Conservation (phyloP, 2,797 vertebrate species). For the Selene dorsalis region DNA sequence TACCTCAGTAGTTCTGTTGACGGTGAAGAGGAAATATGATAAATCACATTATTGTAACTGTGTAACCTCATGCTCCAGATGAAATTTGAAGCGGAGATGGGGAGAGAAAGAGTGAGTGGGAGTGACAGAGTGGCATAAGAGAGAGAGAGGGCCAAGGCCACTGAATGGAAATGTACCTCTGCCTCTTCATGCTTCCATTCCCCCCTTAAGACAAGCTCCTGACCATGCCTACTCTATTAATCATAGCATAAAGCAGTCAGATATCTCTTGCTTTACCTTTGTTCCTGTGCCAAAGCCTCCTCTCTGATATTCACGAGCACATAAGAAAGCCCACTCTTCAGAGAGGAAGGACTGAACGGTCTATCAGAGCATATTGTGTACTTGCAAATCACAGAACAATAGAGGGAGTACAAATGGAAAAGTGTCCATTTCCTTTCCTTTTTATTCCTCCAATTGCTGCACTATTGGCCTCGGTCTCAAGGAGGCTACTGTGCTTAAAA, state of each 20-base stretch:
- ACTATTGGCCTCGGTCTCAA: conserved; percentile 24
- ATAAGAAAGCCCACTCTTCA: conserved; percentile 38
- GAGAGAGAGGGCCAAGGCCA: conserved; percentile 45
- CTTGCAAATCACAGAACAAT: conserved; percentile 44
- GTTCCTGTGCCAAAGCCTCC: conserved; percentile 59
- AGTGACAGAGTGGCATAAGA: conserved; percentile 53
- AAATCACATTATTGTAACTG: conserved; percentile 75
- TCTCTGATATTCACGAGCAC: conserved; percentile 53
- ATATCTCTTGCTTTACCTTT: conserved; percentile 60
- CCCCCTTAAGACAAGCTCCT: conserved; percentile 65
- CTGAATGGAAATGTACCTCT: conserved; percentile 75
- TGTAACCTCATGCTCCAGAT: conserved; percentile 62
- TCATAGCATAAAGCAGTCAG: conserved; percentile 63
- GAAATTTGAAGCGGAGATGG: conserved; percentile 67
- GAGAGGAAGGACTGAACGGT: conserved; percentile 45
- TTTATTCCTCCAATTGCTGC: conserved; percentile 25
- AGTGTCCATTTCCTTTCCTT: background rate
- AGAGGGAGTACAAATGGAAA: conserved; percentile 45
- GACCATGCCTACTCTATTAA: conserved; percentile 69
- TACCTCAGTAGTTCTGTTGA: conserved; percentile 74
- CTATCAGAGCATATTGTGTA: conserved; percentile 59
- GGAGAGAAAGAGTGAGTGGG: conserved; percentile 49
- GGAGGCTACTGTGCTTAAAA: conserved; percentile 44
- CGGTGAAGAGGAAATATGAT: conserved; percentile 73
- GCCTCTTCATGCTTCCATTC: conserved; percentile 71